phyloP scores from a whole-genome alignment of 2,888 invertebrate species.

The Pseudococcus viburni region DNA sequence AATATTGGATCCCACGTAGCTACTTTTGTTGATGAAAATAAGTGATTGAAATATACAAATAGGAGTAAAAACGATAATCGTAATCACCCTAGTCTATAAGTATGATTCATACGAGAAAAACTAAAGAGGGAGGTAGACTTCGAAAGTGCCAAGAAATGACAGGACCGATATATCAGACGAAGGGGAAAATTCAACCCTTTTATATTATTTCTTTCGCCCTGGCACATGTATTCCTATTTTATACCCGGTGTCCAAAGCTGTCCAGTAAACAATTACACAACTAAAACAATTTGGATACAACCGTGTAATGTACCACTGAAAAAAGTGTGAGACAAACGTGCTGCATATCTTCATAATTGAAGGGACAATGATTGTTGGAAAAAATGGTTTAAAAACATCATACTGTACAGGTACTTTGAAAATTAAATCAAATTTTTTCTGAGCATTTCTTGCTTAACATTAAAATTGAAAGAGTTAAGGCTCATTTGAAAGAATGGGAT shows the following conservation, averaged over 20 bases:
- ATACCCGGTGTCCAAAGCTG: background rate
- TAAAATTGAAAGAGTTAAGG: no score
- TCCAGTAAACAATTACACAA: no score
- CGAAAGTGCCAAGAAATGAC: background rate
- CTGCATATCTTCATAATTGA: no score
- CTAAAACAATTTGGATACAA: no score
- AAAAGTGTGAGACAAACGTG: no score
- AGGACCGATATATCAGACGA: background rate
- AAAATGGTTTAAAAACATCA: no score
- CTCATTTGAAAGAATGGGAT: no score
- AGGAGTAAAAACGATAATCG: background rate
- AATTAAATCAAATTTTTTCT: no score
- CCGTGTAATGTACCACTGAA: no score
- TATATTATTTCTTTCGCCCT: background rate
- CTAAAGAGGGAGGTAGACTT: background rate
- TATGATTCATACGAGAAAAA: background rate
- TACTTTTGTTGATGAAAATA: conserved; percentile 4
- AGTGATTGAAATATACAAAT: background rate
- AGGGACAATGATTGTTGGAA: no score
- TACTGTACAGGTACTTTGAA: no score
- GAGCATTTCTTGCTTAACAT: no score
- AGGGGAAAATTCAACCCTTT: background rate
- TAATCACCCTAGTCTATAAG: background rate
- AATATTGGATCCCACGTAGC: background rate
- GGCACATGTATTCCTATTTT: background rate